Percentiles rank a stretch among this genome's conserved stretches.
Conservation (phyloP, 2,888 invertebrate species). For the Erebia aethiops region DNA sequence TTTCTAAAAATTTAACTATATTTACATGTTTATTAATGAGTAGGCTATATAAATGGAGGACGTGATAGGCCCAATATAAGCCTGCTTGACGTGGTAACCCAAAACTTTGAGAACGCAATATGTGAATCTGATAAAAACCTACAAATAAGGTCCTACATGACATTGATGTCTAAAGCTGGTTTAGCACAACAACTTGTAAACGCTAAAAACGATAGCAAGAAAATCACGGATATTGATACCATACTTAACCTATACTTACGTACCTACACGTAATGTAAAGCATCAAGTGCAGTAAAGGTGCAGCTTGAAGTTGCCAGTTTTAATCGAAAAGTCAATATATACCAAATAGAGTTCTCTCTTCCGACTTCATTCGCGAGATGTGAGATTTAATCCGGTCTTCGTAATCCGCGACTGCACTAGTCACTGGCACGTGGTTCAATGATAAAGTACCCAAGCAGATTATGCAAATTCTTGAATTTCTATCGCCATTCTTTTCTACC, state of each 20-base stretch:
- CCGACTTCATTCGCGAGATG: conserved; percentile 50
- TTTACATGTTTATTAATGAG: too few relatives aligned
- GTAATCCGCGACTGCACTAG: conserved; percentile 81
- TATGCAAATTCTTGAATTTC: conserved; percentile 81
- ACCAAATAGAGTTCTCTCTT: conserved; percentile 30
- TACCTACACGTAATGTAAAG: too few relatives aligned
- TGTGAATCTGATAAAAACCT: not conserved
- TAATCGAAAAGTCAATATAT: not conserved
- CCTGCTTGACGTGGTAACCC: not conserved
- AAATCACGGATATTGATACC: not conserved
- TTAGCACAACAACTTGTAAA: not conserved
- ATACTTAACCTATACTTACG: too few relatives aligned
- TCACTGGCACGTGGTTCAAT: conserved; percentile 83
- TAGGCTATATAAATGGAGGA: too few relatives aligned
- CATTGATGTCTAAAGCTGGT: not conserved
- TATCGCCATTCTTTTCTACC: conserved; percentile 60
- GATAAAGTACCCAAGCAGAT: conserved; percentile 82
- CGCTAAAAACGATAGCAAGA: not conserved
- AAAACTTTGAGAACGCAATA: not conserved
- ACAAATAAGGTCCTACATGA: not conserved
- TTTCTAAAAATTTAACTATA: not conserved
- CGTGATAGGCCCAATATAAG: not conserved
- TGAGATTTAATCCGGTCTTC: conserved; percentile 70
- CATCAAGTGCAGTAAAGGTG: not conserved
- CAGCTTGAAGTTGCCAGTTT: not conserved